Percentiles rank a stretch among this genome's conserved stretches.
Conservation (phyloP, 2,113 vertebrate genomes). For the Pomatorhinus ruficollis region DNA sequence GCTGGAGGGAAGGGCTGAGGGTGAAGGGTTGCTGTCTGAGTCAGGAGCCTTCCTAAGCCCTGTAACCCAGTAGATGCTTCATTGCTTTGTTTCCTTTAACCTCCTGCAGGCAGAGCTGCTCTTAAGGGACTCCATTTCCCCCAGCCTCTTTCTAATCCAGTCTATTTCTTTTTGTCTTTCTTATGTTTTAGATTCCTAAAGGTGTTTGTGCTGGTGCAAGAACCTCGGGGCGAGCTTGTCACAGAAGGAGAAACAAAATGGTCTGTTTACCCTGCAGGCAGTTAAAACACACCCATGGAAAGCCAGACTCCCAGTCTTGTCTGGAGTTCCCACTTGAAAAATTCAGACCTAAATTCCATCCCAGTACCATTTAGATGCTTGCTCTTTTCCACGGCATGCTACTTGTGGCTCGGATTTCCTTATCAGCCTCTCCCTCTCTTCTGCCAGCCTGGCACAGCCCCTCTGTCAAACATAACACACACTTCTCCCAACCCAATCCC, state of each 20-base stretch:
- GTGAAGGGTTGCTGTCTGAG: neutral
- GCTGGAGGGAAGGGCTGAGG: neutral
- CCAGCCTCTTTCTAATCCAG: conserved; percentile 18
- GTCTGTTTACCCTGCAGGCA: conserved; percentile 69
- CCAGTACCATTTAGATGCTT: conserved; percentile 25
- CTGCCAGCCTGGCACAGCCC: neutral
- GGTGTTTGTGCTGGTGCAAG: conserved; percentile 79
- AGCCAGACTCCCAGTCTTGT: conserved; percentile 41
- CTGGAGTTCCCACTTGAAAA: conserved; percentile 53
- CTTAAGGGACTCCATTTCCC: neutral
- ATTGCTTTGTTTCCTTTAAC: neutral
- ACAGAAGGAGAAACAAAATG: conserved; percentile 75
- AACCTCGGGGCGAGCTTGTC: conserved; percentile 85
- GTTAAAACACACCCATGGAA: conserved; percentile 22
- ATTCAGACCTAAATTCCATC: conserved; percentile 36
- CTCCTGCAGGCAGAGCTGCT: neutral
- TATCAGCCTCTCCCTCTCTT: neutral
- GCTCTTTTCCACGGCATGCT: conserved; percentile 62
- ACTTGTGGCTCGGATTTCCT: conserved; percentile 14
- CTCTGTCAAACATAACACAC: neutral
- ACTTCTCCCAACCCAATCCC: neutral
- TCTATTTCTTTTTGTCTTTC: conserved; percentile 63
- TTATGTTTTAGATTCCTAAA: conserved; percentile 95
- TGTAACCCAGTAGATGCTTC: neutral
- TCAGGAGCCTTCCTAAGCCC: neutral